phyloP scores from a whole-genome alignment of 2,888 invertebrate species.

The Eubasilissa splendida region DNA sequence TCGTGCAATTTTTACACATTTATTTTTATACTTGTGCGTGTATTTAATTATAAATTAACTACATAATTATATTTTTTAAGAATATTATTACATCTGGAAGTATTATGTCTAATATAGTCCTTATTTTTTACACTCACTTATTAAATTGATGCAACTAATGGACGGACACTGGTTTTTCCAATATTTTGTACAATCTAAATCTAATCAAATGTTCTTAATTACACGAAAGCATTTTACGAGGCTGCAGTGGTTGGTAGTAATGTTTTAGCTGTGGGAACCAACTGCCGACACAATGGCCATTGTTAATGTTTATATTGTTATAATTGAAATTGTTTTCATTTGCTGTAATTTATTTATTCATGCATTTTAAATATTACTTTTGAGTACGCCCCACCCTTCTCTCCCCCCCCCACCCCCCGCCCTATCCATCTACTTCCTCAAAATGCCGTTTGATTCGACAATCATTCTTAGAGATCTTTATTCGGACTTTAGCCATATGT shows the following conservation, averaged over 20 bases:
- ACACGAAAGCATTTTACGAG: constrained; percentile 21
- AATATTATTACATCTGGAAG: too few species aligned
- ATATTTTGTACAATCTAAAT: constrained; percentile 1
- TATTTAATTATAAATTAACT: neutral
- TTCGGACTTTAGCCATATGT: too few species aligned
- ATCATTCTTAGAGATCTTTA: too few species aligned
- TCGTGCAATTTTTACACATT: neutral
- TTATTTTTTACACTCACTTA: too few species aligned
- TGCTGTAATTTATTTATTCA: constrained; percentile 41
- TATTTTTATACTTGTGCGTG: neutral
- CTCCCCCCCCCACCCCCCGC: too few species aligned
- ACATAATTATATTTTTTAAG: neutral
- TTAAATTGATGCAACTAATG: too few species aligned
- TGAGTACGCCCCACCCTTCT: too few species aligned
- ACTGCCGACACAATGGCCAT: constrained; percentile 26
- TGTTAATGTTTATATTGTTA: constrained; percentile 55
- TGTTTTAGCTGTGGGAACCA: constrained; percentile 21
- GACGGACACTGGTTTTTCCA: neutral
- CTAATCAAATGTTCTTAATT: constrained; percentile 12
- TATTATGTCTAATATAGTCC: too few species aligned
- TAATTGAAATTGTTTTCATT: constrained; percentile 33
- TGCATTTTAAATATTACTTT: neutral
- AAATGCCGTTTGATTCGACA: too few species aligned
- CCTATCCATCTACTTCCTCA: too few species aligned
- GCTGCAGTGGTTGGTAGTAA: neutral